These are phyloP conservation scores for Drosophila dunni DNA, from an alignment of 1,140 invertebrate species.

Conservation along the genomic window DNA sequence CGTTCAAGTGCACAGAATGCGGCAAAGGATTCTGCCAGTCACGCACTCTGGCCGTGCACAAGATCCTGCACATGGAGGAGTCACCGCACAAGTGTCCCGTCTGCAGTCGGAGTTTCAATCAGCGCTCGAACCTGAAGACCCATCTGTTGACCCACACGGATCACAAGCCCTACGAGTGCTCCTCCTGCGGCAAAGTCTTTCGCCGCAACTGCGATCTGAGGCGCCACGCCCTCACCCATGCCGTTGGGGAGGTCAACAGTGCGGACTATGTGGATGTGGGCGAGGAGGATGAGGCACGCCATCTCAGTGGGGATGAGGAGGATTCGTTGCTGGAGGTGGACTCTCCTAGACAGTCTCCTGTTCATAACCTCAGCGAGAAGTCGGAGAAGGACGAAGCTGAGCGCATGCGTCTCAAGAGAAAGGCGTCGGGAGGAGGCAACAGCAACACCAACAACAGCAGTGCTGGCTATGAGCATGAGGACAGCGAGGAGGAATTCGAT, in stretches of 20 bases:
- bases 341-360: conserved; percentile 86
- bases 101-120: conserved; percentile 94
- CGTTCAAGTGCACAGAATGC: conserved; percentile 97
- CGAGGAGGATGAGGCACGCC: conserved; percentile 86
- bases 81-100: conserved; percentile 96
- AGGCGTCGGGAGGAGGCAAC: conserved; percentile 33
- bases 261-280: conserved; percentile 88
- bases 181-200: conserved; percentile 94
- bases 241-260: conserved; percentile 91
- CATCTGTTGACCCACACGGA: conserved; percentile 98
- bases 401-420: conserved; percentile 66
- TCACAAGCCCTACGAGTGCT: conserved; percentile 97
- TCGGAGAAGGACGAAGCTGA: conserved; percentile 70
- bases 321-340: conserved; percentile 87
- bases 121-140: conserved; percentile 96
- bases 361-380: conserved; percentile 85
- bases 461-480: conserved; percentile 70
- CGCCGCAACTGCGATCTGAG: conserved; percentile 93
- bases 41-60: conserved; percentile 96
- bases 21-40: conserved; percentile 98
- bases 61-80: conserved; percentile 96
- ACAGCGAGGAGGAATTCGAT: conserved; percentile 76
- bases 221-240: conserved; percentile 93
- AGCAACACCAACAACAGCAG: conserved; percentile 13
- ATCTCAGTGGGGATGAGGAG: conserved; percentile 85